phyloP scores from a whole-genome alignment of 2,113 vertebrate genomes.

The Coracopsis vasa region DNA sequence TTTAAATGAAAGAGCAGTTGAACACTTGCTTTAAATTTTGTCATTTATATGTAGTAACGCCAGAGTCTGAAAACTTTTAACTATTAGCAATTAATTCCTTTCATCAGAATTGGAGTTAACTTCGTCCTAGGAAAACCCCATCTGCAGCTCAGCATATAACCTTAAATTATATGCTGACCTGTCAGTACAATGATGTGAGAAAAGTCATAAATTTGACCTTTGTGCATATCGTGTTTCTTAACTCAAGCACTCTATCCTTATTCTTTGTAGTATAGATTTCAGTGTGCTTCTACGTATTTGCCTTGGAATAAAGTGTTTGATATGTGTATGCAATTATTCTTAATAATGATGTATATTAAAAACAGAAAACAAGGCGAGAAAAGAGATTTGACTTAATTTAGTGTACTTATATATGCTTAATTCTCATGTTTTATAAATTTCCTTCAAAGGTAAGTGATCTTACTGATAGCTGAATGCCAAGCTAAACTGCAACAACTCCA shows the following conservation, averaged over 20 bases:
- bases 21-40: neutral
- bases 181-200: conserved; percentile 14
- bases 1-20: neutral
- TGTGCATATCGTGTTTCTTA: neutral
- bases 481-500: conserved; percentile 37
- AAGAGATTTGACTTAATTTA: conserved; percentile 32
- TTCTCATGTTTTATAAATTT: conserved; percentile 34
- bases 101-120: neutral
- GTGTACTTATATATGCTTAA: neutral
- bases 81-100: neutral
- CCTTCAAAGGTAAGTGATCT: conserved; percentile 15
- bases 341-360: neutral
- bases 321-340: neutral
- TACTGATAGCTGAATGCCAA: conserved; percentile 48
- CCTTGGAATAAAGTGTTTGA: neutral
- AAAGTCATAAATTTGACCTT: conserved; percentile 41
- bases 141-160: neutral
- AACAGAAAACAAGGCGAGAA: neutral
- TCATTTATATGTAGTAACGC: neutral
- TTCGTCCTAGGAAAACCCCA: neutral
- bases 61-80: neutral
- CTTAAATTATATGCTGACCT: conserved; percentile 38
- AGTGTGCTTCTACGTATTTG: neutral
- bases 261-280: conserved; percentile 7
- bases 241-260: neutral